Base-by-base conservation (phyloP, 2,797 vertebrate species). In the Sebastes hubbsi region DNA sequence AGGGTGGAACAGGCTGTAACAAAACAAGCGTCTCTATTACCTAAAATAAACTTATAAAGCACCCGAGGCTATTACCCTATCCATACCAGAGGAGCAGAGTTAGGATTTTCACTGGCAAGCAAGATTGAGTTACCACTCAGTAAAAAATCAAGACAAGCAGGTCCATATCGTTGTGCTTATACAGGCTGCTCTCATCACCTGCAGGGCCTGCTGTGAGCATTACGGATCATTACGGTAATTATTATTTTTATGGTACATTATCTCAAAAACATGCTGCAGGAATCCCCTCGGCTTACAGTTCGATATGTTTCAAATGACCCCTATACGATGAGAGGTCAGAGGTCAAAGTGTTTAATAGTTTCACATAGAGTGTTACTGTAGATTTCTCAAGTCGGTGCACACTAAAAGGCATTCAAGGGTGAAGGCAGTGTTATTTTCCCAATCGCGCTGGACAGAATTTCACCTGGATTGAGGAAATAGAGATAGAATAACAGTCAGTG, bases 1-100 rank as follows among this genome's bases (percentile, higher is more conserved):
- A 36, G 60, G 95, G 95, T 91, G 87, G 95, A 94, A 92, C 93
- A 69, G 89, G 79, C 92, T n/a, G 88, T 95, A 95, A 96, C 96
- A 97, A 97, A 97, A 96, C 96, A 97, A 96, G 95, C 95, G 94
- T 96, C 96, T 96, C 94, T 95, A 96, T 97, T 95, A 91, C 96
- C 96, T 95, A 96, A 96, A 97, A 98, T 97, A 97, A 97, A 96
- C 96, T 93, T 95, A 96, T 97, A 97, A 97, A 97, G 93, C 91
- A 94, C 95, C 94, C 89, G 73, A 62, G 96, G 96, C 96, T 97
- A 96, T 97, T 96, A 95, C 94, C 92, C 90, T 94, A 93, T 93
- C 94, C 94, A 91, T 91, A 92, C 92, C 93, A 92, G 87, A 91
- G 92, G 81, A 87, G 92, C 80, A 83, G 80, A 92, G 93, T 87